Evolutionary conservation across 2,888 invertebrate species (phyloP).

Genomic region (Dermolepida albohirtum): DNA sequence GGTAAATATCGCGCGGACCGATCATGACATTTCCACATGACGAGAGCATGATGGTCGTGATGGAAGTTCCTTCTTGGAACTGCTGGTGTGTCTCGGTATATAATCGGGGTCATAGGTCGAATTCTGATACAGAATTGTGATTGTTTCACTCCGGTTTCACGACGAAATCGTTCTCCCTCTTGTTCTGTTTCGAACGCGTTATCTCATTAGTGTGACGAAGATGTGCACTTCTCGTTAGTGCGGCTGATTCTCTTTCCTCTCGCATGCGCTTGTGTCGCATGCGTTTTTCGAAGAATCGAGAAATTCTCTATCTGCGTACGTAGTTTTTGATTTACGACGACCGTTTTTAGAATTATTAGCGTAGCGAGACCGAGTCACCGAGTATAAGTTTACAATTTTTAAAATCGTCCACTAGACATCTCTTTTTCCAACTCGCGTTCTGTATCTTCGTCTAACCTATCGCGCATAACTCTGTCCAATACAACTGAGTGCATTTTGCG

Average conservation of each 20-base stretch:
- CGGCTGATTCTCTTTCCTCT: conserved; percentile 7
- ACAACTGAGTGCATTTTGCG: neutral
- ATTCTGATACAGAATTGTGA: conserved; percentile 33
- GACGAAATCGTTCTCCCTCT: neutral
- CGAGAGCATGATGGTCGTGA: neutral
- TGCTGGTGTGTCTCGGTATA: conserved; percentile 8
- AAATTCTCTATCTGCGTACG: conserved; percentile 19
- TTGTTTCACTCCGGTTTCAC: conserved; percentile 14
- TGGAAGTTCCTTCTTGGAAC: conserved; percentile 21
- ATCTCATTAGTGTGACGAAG: neutral
- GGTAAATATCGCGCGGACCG: conserved; percentile 31
- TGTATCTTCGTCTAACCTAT: neutral
- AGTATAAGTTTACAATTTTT: conserved; percentile 35
- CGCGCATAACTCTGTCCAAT: neutral
- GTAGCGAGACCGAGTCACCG: conserved; percentile 4
- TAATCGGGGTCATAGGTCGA: conserved; percentile 28
- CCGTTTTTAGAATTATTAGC: conserved; percentile 37
- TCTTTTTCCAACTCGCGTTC: neutral
- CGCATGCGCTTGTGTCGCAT: neutral
- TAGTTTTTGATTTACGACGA: conserved; percentile 33
- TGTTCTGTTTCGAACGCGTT: too few species aligned
- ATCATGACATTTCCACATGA: conserved; percentile 6
- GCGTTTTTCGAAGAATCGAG: conserved; percentile 31
- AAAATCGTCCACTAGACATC: neutral
- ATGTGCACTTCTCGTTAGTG: conserved; percentile 9